Evolutionary conservation across 2,888 invertebrate genomes (phyloP).

Genomic region (Hemaris fuciformis): DNA sequence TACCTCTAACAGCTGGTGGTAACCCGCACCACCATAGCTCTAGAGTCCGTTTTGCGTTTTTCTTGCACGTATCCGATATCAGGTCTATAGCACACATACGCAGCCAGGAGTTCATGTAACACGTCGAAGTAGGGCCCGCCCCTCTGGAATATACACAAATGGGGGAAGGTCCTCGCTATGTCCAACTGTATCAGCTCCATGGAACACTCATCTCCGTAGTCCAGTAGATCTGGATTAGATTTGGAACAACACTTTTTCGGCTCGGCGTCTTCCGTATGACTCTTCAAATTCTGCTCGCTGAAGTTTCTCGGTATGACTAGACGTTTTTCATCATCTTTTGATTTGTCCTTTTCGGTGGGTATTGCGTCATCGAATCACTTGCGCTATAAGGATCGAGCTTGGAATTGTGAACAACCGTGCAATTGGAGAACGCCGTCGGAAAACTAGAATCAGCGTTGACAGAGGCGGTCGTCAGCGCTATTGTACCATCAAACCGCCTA

Average conservation of each 20-base stretch:
- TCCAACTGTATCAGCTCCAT: slow-evolving; percentile 93
- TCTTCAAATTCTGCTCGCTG: slow-evolving; percentile 74
- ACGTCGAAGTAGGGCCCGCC: slow-evolving; percentile 93
- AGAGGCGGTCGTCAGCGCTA: too few relatives aligned
- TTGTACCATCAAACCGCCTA: too few relatives aligned
- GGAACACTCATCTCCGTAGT: slow-evolving; percentile 80
- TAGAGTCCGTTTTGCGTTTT: slow-evolving; percentile 85
- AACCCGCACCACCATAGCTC: slow-evolving; percentile 96
- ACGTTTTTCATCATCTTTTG: slow-evolving; percentile 38
- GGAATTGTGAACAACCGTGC: too few relatives aligned
- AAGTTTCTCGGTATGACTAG: slow-evolving; percentile 62
- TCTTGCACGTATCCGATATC: slow-evolving; percentile 93
- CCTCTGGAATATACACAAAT: slow-evolving; percentile 94
- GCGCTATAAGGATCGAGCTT: too few relatives aligned
- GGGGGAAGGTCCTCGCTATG: slow-evolving; percentile 93
- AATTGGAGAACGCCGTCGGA: too few relatives aligned
- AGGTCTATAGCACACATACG: slow-evolving; percentile 93
- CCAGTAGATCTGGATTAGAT: slow-evolving; percentile 75
- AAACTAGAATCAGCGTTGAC: too few relatives aligned
- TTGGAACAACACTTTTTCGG: slow-evolving; percentile 71
- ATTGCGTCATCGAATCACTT: slow-evolving; percentile 32
- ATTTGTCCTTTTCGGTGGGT: slow-evolving; percentile 30
- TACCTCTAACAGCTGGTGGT: slow-evolving; percentile 92
- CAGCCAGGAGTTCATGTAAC: slow-evolving; percentile 89
- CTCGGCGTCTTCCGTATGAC: slow-evolving; percentile 42